Evolutionary conservation across 2,797 vertebrate species (phyloP), one percentile per base, ranked within the genome.

Genomic region (Gymnodraco acuticeps): DNA sequence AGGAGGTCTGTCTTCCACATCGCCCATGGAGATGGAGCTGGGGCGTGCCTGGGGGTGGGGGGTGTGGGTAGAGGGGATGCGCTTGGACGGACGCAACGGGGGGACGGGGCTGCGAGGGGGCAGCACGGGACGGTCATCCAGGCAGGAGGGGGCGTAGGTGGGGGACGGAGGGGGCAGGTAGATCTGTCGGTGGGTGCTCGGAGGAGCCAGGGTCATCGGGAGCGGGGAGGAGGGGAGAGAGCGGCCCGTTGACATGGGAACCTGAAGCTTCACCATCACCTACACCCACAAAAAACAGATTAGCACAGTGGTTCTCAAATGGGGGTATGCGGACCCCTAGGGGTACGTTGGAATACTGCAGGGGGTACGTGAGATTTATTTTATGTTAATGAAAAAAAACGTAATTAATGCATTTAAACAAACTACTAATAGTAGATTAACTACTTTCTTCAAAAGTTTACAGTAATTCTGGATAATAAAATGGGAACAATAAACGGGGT

Each of bases 221-320:
- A 95, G 93, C 0, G 96, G 95, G 0, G 95, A 94, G n/a, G 95
- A 92, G 0, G 92, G 94, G 45, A 94, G 92, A 0, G 92, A 90
- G 0, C 91, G 91, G 15, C 94, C 95, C 0, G 90, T 68, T 0
- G 96, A 94, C 69, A 96, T 96, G 0, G 96, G 96, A 52, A 99
- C 96, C 78, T 90, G 93, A 59, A 96, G 96, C 86, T 96, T 97
- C 94, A 97, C 97, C 95, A 96, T 96, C 96, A 99, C 95, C 93
- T 94, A n/a, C 12, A 59, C 14, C 5, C 42, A 47, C 4, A 67
- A 20, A 71, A n/a, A 16, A 67, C 14, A 68, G 17, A 65, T 45
- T 1, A 55, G 14, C 1, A 31, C 20, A 20, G 20, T 20, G 20
- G 20, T 20, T 20, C 20, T 20, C 20, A 20, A 20, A 20, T 20